A percentile compares a stretch with the other conserved stretches of the same genome.
Evolutionary conservation across 2,113 vertebrate species (phyloP).

Genomic region (Odocoileus virginianus): DNA sequence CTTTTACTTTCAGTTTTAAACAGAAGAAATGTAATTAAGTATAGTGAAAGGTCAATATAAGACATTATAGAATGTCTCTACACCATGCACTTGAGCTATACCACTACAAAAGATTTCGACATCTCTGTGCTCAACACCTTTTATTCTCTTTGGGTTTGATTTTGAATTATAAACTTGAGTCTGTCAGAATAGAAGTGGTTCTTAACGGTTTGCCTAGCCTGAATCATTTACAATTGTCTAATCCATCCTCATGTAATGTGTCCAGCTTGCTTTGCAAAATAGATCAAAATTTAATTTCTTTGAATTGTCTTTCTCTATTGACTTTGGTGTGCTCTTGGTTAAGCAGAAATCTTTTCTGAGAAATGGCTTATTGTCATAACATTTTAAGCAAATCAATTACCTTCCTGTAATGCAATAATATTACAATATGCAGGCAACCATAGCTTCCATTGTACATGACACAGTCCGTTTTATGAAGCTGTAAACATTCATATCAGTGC

Average conservation of each 20-base stretch:
- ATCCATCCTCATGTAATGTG: neutral
- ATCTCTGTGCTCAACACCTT: neutral
- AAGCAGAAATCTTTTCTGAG: constrained; percentile 64
- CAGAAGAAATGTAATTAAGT: neutral
- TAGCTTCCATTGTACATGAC: constrained; percentile 61
- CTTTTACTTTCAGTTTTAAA: constrained; percentile 5
- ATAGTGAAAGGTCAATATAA: neutral
- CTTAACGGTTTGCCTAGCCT: neutral
- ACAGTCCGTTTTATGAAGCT: constrained; percentile 70
- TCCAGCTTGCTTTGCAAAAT: neutral
- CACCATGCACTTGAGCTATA: neutral
- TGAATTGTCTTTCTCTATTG: constrained; percentile 28
- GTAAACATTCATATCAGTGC: constrained; percentile 66
- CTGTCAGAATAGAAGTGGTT: neutral
- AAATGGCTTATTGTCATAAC: constrained; percentile 69
- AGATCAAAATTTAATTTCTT: constrained; percentile 58
- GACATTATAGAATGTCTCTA: neutral
- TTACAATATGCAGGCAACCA: constrained; percentile 68
- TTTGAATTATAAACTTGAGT: constrained; percentile 39
- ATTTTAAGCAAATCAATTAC: constrained; percentile 74
- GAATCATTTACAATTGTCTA: constrained; percentile 35
- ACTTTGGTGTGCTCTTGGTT: constrained; percentile 37
- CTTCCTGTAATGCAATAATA: constrained; percentile 70
- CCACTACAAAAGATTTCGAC: neutral
- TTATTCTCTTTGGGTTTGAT: constrained; percentile 17